phyloP scores from a whole-genome alignment of 2,888 invertebrate genomes.

The Atethmia centrago region DNA sequence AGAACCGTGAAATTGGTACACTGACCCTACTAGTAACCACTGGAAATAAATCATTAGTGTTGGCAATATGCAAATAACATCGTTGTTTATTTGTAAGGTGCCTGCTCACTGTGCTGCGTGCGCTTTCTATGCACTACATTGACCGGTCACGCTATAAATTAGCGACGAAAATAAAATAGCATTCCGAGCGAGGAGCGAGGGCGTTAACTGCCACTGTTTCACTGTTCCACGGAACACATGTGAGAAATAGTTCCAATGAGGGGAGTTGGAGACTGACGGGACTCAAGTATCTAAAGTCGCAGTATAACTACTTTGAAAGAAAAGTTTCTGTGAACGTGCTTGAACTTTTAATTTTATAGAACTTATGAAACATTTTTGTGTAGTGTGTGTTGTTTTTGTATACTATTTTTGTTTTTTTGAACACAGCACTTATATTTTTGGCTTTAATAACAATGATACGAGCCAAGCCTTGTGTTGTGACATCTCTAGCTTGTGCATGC shows the following conservation, averaged over 20 bases:
- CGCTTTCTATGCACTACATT: constrained; percentile 63
- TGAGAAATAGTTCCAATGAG: constrained; percentile 62
- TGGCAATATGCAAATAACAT: constrained; percentile 65
- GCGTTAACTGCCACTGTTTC: constrained; percentile 75
- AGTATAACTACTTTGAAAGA: constrained; percentile 16
- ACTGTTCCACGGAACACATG: constrained; percentile 55
- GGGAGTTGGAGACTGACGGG: constrained; percentile 26
- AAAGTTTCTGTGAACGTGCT: constrained; percentile 15
- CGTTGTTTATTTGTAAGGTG: constrained; percentile 68
- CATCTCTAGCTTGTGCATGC: constrained; percentile 47
- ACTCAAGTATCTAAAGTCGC: constrained; percentile 38
- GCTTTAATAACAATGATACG: constrained; percentile 43
- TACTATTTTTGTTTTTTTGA: constrained; percentile 30
- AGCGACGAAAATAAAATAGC: constrained; percentile 83
- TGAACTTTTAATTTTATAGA: constrained; percentile 37
- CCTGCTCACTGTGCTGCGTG: constrained; percentile 63
- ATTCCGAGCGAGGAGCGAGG: constrained; percentile 72
- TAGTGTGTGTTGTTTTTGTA: neutral
- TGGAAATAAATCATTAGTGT: constrained; percentile 64
- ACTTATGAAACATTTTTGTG: constrained; percentile 10
- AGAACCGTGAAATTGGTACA: constrained; percentile 54
- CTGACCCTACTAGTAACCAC: constrained; percentile 43
- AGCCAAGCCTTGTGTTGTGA: constrained; percentile 42
- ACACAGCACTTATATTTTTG: constrained; percentile 36
- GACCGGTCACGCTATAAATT: constrained; percentile 79